Evolutionary conservation across 2,888 invertebrate genomes (phyloP).

Genomic region (Heteromurus nitidus): DNA sequence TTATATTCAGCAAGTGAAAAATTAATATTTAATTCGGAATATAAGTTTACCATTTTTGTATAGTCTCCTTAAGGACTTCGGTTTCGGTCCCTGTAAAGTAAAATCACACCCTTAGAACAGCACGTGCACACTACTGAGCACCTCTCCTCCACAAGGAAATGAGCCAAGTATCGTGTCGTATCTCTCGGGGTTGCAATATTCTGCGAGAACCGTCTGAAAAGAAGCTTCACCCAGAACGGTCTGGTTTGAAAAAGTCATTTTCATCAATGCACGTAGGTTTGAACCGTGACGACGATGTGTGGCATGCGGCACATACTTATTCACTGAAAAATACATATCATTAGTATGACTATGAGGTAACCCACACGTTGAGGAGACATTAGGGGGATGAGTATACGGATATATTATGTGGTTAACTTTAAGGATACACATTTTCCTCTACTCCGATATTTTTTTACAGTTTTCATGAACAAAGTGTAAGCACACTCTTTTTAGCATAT

Average conservation of each 20-base stretch:
- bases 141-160: no score
- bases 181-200: neutral
- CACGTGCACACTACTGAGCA: neutral
- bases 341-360: conserved; percentile 1
- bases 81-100: neutral
- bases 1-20: no score
- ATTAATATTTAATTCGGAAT: no score
- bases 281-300: conserved; percentile 16
- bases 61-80: neutral
- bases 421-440: no score
- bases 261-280: conserved; percentile 15
- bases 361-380: no score
- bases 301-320: neutral
- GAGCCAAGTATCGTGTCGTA: no score
- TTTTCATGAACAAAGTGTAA: no score
- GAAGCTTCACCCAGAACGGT: conserved; percentile 31
- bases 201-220: conserved; percentile 28
- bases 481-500: no score
- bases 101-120: neutral
- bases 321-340: neutral
- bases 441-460: no score
- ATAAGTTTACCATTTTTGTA: neutral
- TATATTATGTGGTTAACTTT: no score
- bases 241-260: conserved; percentile 6
- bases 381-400: no score